These are phyloP conservation scores for Sclerurus mexicanus DNA, from an alignment of 2,113 vertebrate genomes.

Conservation along the genomic window DNA sequence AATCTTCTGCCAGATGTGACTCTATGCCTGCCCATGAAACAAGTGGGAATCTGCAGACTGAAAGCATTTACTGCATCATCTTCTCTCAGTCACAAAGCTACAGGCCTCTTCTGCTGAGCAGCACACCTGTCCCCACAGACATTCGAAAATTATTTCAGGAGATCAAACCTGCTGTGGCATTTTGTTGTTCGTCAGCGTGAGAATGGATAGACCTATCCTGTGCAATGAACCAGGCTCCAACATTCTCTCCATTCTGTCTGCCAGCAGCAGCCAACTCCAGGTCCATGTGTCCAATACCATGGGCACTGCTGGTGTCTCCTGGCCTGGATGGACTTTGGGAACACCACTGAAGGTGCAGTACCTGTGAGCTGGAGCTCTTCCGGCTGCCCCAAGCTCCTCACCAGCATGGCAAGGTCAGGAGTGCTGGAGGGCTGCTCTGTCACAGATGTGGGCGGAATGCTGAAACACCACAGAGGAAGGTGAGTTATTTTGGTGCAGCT, in stretches of 20 bases:
- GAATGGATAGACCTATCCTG: background rate
- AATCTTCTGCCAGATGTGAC: background rate
- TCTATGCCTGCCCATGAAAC: background rate
- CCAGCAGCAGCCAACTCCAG: accelerated
- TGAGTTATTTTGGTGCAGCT: background rate
- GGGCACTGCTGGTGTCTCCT: background rate
- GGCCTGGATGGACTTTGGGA: accelerated
- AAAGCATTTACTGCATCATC: background rate
- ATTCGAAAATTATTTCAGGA: background rate
- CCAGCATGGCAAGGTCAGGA: background rate
- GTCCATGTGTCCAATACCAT: background rate
- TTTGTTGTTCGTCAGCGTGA: background rate
- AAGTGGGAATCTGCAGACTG: background rate
- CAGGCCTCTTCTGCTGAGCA: background rate
- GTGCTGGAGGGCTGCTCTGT: background rate
- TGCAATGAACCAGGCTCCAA: background rate
- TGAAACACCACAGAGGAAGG: background rate
- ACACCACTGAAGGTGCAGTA: background rate
- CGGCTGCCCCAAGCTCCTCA: background rate
- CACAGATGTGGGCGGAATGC: background rate
- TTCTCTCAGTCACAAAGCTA: background rate
- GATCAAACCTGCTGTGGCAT: background rate
- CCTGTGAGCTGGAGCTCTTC: background rate
- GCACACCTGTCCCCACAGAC: background rate
- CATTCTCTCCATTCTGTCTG: background rate